Evolutionary conservation across 2,888 invertebrate genomes (phyloP), one percentile per base, ranked within the genome.

Genomic region (Amiota minor): DNA sequence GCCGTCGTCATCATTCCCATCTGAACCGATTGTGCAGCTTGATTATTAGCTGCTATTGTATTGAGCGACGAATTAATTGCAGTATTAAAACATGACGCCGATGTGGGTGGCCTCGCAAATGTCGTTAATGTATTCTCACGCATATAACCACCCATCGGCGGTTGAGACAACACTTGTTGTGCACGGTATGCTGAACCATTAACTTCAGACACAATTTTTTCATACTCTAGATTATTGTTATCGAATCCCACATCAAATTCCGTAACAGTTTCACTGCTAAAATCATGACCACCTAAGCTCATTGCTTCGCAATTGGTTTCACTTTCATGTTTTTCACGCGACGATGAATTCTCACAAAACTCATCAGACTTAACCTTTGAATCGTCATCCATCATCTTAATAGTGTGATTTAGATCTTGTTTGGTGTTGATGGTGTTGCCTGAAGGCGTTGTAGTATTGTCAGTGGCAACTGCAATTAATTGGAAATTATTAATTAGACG

Each of bases 21-120:
- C 71, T 12, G 49, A 12, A 35, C 35, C 6, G 35, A 35, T 35
- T 35, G 35, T 20, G 1, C 10, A 59, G 47, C 65, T 49, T 65
- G 49, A 9, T 18, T 65, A 53, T 80, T 82, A 20, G 79, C 78
- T 77, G 80, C 35, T 35, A 8, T 35, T 35, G 35, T 4, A 35
- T 35, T 84, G 45, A 85, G 72, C 70, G 80, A 86, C 46, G 85
- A 81, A 70, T 85, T 86, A n/a, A 86, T 72, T 23, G 84, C 80
- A 76, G 79, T 80, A 20, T 84, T 78, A 9, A 81, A 53, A 20
- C n/a, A 20, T 47, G 50, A 20, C 35, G 49, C 47, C 9, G 71
- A 47, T 16, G 74, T 53, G 4, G 61, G 12, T 47, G 72, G n/a
- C 68, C 12, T n/a, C 18, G 35, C 45, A 6, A 6, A n/a, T 1